A percentile compares a stretch with the other conserved stretches of the same genome.
phyloP scores from a whole-genome alignment of 1,140 invertebrate genomes.

The Sinella curviseta region DNA sequence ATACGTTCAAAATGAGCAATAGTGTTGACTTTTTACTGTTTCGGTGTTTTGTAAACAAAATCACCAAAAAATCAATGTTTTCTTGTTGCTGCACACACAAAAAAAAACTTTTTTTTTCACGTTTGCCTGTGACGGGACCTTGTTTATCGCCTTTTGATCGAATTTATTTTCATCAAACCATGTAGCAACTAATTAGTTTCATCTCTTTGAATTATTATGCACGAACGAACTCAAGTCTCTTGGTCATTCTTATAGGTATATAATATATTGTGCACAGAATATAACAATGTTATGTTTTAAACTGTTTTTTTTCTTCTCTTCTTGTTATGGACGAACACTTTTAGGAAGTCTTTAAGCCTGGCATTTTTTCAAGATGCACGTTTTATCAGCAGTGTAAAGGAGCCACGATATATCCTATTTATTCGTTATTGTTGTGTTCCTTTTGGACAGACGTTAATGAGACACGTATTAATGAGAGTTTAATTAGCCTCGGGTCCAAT shows the following conservation, averaged over 20 bases:
- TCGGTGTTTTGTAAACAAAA: too few relatives aligned
- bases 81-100: too few relatives aligned
- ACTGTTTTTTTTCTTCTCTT: not conserved
- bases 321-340: too few relatives aligned
- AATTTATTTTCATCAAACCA: slow-evolving; percentile 2
- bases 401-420: not conserved
- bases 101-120: too few relatives aligned
- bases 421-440: not conserved
- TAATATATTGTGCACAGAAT: not conserved
- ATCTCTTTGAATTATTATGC: not conserved
- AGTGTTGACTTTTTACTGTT: too few relatives aligned
- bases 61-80: too few relatives aligned
- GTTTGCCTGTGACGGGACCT: too few relatives aligned
- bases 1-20: too few relatives aligned
- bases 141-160: slow-evolving; percentile 10
- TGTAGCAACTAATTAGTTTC: slow-evolving; percentile 22
- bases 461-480: slow-evolving; percentile 49
- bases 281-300: not conserved
- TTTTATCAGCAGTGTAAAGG: not conserved
- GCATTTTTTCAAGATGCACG: not conserved
- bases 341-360: too few relatives aligned
- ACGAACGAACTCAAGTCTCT: too few relatives aligned
- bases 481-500: slow-evolving; percentile 45
- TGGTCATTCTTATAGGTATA: not conserved
- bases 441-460: slow-evolving; percentile 44